Evolutionary conservation across 2,797 vertebrate genomes (phyloP).

Genomic region (Perdix hodgsoniae): DNA sequence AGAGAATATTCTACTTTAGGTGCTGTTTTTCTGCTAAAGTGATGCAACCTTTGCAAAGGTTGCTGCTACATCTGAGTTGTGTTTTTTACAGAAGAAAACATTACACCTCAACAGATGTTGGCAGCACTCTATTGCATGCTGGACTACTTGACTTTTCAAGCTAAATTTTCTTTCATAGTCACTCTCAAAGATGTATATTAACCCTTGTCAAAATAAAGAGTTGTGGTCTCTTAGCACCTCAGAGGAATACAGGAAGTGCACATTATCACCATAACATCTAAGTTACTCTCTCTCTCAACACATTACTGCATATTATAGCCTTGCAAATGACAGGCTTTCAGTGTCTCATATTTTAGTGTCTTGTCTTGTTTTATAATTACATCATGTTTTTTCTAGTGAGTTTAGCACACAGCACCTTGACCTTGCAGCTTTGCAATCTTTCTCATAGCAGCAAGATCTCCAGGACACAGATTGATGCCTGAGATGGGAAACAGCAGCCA

Average conservation of each 20-base stretch:
- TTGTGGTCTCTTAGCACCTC: not conserved
- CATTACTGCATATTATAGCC: not conserved
- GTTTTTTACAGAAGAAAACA: constrained; percentile 16
- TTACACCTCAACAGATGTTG: not conserved
- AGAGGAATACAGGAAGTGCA: not conserved
- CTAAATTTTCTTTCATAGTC: constrained; percentile 8
- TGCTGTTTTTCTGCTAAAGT: not conserved
- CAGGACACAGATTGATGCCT: not conserved
- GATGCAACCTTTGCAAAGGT: not conserved
- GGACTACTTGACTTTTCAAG: not conserved
- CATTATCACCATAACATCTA: not conserved
- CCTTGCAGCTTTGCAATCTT: not conserved
- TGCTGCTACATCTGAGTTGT: not conserved
- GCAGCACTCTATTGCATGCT: not conserved
- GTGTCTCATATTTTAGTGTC: not conserved
- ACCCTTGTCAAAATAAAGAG: constrained; percentile 40
- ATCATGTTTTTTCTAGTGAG: not conserved
- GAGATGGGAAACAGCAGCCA: not conserved
- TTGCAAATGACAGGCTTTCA: constrained; percentile 48
- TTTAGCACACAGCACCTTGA: not conserved
- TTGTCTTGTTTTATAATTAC: not conserved
- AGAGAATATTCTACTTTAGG: not conserved
- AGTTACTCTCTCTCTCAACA: not conserved
- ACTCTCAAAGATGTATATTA: not conserved
- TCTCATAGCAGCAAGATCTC: not conserved